Percentiles rank a stretch among this genome's conserved stretches.
phyloP scores from a whole-genome alignment of 2,113 vertebrate species.

The Sylvietta virens region DNA sequence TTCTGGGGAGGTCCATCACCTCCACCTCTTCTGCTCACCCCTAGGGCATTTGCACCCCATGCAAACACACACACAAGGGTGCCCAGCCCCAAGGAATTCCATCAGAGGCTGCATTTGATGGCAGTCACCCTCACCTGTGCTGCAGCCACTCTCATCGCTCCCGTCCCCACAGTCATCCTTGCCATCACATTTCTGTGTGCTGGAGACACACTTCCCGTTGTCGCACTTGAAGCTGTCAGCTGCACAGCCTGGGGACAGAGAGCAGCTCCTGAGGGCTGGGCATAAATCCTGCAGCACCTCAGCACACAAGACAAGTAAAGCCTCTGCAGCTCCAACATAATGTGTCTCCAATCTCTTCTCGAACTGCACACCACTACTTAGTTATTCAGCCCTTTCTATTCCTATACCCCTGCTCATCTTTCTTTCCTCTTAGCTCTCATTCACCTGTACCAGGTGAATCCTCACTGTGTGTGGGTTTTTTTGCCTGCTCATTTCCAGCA shows the following conservation, averaged over 20 bases:
- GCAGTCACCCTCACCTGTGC: slow-evolving; percentile 54
- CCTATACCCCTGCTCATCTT: background rate
- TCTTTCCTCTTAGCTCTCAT: background rate
- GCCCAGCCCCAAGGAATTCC: background rate
- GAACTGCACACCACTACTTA: background rate
- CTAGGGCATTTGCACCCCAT: background rate
- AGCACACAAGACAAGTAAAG: rapidly evolving
- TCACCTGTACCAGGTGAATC: background rate
- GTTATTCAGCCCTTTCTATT: background rate
- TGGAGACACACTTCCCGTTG: slow-evolving; percentile 75
- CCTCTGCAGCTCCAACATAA: background rate
- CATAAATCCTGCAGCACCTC: background rate
- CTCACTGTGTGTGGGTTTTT: background rate
- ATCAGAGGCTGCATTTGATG: rapidly evolving
- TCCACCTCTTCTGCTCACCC: background rate
- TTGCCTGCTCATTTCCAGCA: background rate
- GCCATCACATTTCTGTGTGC: slow-evolving; percentile 73
- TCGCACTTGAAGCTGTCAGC: slow-evolving; percentile 67
- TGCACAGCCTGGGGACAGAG: slow-evolving; percentile 54
- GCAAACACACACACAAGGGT: background rate
- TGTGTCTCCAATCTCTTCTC: background rate
- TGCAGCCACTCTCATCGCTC: slow-evolving; percentile 81
- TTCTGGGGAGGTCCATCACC: background rate
- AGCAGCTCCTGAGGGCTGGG: background rate
- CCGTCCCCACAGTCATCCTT: slow-evolving; percentile 79